Conservation (phyloP, 1,140 invertebrate species). For the Hycleus cichorii region DNA sequence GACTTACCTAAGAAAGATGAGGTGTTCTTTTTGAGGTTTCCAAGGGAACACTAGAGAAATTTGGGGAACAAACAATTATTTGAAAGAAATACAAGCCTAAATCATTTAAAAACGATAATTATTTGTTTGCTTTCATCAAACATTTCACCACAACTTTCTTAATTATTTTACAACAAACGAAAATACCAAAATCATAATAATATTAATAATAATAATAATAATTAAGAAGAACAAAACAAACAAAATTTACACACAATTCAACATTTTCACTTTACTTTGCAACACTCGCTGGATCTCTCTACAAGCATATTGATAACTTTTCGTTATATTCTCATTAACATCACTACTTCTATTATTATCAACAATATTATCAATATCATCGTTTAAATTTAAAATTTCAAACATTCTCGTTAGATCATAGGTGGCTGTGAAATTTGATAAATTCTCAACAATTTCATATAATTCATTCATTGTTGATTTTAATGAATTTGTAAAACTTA, state of each 20-base stretch:
- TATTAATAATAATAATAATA: no score
- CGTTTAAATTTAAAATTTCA: slow-evolving; percentile 27
- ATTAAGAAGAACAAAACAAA: no score
- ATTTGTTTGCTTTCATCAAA: no score
- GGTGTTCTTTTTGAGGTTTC: no score
- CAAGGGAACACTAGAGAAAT: no score
- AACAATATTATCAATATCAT: not conserved
- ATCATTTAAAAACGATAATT: no score
- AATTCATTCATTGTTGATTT: slow-evolving; percentile 26
- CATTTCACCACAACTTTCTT: no score
- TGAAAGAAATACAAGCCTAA: no score
- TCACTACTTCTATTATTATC: slow-evolving; percentile 1
- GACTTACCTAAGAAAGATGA: no score
- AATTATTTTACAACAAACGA: no score
- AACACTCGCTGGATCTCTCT: slow-evolving; percentile 31
- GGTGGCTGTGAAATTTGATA: slow-evolving; percentile 12
- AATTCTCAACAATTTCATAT: slow-evolving; percentile 25
- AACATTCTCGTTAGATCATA: slow-evolving; percentile 24
- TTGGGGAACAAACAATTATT: no score
- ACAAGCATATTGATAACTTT: slow-evolving; percentile 27
- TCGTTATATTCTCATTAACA: slow-evolving; percentile 24
- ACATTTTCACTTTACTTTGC: slow-evolving; percentile 29
- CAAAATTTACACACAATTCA: slow-evolving; percentile 3
- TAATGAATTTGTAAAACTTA: slow-evolving; percentile 18
- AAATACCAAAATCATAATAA: no score